Evolutionary conservation across 2,113 vertebrate species (phyloP).

Genomic region (Bolborhynchus lineola): DNA sequence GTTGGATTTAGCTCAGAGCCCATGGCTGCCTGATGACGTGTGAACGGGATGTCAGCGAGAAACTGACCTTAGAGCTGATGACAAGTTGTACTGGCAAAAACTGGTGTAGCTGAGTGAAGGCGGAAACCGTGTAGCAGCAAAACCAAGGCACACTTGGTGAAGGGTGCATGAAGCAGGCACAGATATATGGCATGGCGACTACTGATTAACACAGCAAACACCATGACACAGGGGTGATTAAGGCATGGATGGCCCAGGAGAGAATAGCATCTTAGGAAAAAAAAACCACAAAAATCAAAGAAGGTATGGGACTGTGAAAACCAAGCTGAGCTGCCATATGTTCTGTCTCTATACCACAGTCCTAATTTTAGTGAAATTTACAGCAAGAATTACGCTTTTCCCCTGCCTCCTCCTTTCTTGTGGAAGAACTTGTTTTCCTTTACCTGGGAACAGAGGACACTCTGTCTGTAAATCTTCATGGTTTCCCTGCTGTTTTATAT

Average conservation of each 20-base stretch:
- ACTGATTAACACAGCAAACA: neutral
- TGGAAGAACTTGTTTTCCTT: conserved; percentile 34
- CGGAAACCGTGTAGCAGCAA: neutral
- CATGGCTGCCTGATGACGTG: conserved; percentile 36
- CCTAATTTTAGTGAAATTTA: conserved; percentile 7
- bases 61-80: conserved; percentile 38
- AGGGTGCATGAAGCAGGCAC: neutral
- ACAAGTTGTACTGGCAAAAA: conserved; percentile 34
- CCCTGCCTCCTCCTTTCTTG: neutral
- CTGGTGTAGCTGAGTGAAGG: conserved; percentile 8
- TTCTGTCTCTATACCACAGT: neutral
- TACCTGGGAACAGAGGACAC: conserved; percentile 16
- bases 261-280: neutral
- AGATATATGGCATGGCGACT: neutral
- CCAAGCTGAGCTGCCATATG: neutral
- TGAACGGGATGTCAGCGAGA: neutral
- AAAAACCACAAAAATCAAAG: neutral
- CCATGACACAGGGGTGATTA: neutral
- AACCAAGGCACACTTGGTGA: neutral
- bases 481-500: conserved; percentile 18
- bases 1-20: conserved; percentile 12
- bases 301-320: neutral
- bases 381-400: neutral
- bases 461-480: neutral
- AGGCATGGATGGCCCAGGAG: neutral